Base-by-base conservation (phyloP, 2,113 vertebrate species). In the Crotalus horridus region DNA sequence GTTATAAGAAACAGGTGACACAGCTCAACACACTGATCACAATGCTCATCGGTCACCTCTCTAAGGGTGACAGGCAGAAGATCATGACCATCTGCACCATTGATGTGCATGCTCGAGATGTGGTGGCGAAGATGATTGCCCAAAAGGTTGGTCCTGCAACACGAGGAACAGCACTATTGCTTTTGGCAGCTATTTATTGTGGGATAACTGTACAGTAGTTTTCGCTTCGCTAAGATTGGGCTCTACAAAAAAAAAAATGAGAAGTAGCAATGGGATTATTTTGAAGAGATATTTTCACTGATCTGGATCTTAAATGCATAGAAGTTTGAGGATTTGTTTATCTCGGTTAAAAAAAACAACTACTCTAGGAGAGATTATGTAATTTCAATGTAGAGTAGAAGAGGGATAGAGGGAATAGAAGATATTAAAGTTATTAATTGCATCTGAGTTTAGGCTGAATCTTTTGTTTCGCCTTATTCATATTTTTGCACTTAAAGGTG, bases 11-110 rank as follows among this genome's bases (percentile, higher is more conserved):
- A 91, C 99, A 99, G 96, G 99, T 99, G 96, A 95, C 96, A 90
- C 99, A 99, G 96, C 98, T 99, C 93, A 99, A 99, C 96, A 98
- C 97, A 0, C 99, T 99, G 0, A 98, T 99, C 96, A 98, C 97
- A 26, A 97, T 99, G 98, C 98, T 99, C 93, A 96, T 99, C 4
- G 99, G 99, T 4, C 98, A 98, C 94, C 99, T 99, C 43, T 98
- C 98, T 9, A 97, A 97, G 4, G 99, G 99, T 0, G 98, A 99
- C 95, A 97, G 99, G 54, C 99, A 99, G 97, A 99, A 99, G 93
- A 97, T 99, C 95, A 99, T 99, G 99, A 99, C 99, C 95, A 97
- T 99, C 95, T 99, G 99, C 94, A 99, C 99, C 93, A 99, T 99
- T 0, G 99, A 99, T 0, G 99, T 99, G 58, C 99, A 99, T 0